Base-by-base conservation (phyloP, 2,888 invertebrate genomes). In the Euproctis similis region DNA sequence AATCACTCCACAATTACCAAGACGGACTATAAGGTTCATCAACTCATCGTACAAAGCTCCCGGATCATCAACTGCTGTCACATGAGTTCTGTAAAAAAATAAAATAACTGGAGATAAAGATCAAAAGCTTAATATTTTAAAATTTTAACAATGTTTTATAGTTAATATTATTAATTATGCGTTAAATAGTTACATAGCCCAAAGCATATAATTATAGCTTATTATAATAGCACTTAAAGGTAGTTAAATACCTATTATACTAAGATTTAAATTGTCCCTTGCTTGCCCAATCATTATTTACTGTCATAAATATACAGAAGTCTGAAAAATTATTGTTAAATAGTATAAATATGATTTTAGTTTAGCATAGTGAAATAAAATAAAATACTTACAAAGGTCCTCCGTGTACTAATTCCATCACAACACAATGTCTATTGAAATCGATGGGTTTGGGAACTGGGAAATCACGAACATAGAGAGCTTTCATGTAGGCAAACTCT, bases 401-500 rank as follows among this genome's bases (percentile, higher is more conserved):
- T 22, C 96, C 96, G 44, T 88, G 84, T 9, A 97, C 90, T 2
- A 98, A 84, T 45, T 97, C 94, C 99, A 99, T 99, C 1, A 98
- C 87, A 33, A 99, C 93, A 59, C 97, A 96, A 71, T 99, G 98
- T 47, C 94, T 85, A 71, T 97, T 99, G 51, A 92, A 94, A 73
- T 97, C 98, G 6, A 97, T 88, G 0, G 99, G 98, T 57, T 92
- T 90, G 0, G 99, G 99, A 0, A 99, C 96, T 0, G 98, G 97
- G 68, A 99, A 98, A 7, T 90, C 92, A 43, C 96, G 85, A 3
- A 96, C 93, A 52, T 95, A 87, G 12, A 99, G 76, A 0, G 97
- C 97, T 69, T 94, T 95, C 96, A 99, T 95, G 66, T 97, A 99
- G 0, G 97, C 96, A 82, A 93, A 99, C 81, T 99, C 99, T 81